Percentiles rank a stretch among this genome's conserved stretches.
Evolutionary conservation across 2,113 vertebrate genomes (phyloP).

Genomic region (Mormoops blainvillei): DNA sequence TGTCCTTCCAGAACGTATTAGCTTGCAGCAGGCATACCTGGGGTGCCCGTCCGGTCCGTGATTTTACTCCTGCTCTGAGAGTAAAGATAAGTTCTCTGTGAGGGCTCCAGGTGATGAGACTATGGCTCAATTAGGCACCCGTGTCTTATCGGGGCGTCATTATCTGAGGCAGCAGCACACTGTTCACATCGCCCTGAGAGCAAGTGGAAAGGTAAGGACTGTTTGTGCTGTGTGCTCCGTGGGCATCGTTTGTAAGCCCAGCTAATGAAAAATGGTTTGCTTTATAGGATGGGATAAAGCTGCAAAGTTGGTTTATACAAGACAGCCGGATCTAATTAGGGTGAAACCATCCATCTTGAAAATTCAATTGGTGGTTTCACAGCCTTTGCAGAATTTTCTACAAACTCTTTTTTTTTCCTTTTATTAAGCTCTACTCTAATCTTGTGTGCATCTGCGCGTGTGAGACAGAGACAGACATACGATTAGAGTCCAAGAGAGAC

Average conservation of each 20-base stretch:
- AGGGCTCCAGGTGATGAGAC: background rate
- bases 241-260: background rate
- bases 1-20: background rate
- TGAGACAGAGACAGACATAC: background rate
- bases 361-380: conserved; percentile 16
- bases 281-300: background rate
- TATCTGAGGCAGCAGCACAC: background rate
- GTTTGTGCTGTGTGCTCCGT: background rate
- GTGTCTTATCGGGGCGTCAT: background rate
- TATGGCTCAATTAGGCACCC: background rate
- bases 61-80: background rate
- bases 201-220: background rate
- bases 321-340: conserved; percentile 33
- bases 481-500: background rate
- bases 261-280: background rate
- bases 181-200: background rate
- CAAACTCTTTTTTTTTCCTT: background rate
- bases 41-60: background rate
- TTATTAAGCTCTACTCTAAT: background rate
- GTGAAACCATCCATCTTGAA: conserved; percentile 45
- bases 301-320: conserved; percentile 1
- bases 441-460: background rate
- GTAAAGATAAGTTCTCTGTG: background rate
- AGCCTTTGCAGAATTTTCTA: conserved; percentile 32
- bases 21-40: background rate